Conservation (phyloP, 2,113 vertebrate species). For the Calypte anna region DNA sequence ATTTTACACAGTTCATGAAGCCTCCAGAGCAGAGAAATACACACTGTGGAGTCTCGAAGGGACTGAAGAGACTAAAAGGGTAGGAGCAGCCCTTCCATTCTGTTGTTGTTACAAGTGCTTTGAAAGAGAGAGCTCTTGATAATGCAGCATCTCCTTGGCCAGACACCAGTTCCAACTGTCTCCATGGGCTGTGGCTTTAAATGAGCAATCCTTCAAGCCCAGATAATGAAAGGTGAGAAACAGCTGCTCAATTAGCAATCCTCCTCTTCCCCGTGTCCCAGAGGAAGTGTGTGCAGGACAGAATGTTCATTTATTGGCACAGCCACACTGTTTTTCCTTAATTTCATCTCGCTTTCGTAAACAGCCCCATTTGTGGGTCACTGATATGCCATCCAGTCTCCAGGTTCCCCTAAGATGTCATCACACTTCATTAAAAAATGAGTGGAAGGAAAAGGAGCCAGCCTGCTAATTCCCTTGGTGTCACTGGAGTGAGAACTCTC, state of each 20-base stretch:
- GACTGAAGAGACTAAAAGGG: background rate
- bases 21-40: background rate
- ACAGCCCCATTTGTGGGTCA: background rate
- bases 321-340: background rate
- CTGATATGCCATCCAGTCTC: background rate
- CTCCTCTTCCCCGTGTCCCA: background rate
- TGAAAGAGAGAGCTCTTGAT: background rate
- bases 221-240: background rate
- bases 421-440: background rate
- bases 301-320: background rate
- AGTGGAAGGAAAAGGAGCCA: background rate
- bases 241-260: background rate
- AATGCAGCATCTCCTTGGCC: background rate
- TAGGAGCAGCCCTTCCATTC: background rate
- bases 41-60: background rate
- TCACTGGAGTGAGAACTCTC: background rate
- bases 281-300: background rate
- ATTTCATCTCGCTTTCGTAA: background rate
- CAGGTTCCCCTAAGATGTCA: background rate
- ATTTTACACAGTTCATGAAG: background rate
- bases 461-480: background rate
- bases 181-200: background rate
- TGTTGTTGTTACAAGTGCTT: background rate
- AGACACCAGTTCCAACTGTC: background rate
- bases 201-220: background rate